Evolutionary conservation across 2,888 invertebrate species (phyloP), one percentile per base, ranked within the genome.

Genomic region (Archips crataeganus): DNA sequence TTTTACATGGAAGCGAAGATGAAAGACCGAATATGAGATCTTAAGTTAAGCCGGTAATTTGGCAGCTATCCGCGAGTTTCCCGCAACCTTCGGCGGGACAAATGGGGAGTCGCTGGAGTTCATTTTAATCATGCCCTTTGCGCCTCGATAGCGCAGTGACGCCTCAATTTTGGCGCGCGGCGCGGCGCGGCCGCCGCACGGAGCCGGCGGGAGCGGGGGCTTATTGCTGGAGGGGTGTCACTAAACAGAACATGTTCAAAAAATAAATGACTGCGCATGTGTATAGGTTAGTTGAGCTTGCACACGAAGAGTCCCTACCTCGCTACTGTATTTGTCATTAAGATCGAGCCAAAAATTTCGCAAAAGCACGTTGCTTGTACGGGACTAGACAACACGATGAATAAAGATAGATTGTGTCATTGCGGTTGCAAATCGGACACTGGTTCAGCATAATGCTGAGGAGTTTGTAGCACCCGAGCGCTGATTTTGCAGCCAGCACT

Each of bases 61-160:
- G 57, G 57, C 57, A 23, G 57, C 32, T 54, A 54, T 54, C 51
- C 51, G 8, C 15, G 51, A 15, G 23, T 10, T 23, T 62, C 45
- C 11, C 39, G 47, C 63, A 63, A 63, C 63, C 63, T 63, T 63
- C 60, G 62, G 23, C 54, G 57, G 45, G 62, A 47, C 63, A 32
- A 47, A 47, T 57, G 32, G 57, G 57, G 32, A 57, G 57, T 59
- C 59, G 63, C 63, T 32, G 47, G 73, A 45, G 77, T 75, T 77
- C 77, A 77, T 86, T 86, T 85, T 86, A 86, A 86, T 86, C 84
- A 85, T 83, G 61, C 71, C 69, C 69, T 67, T 72, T 71, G 57
- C 77, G 78, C 72, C 65, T 57, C 77, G 78, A 75, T 74, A 75
- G 65, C 80, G 65, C 80, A 77, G 81, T 83, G 85, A 85, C 80